Evolutionary conservation across 2,113 vertebrate species (phyloP), one percentile per base, ranked within the genome.

Genomic region (Paracanthobrama guichenoti): DNA sequence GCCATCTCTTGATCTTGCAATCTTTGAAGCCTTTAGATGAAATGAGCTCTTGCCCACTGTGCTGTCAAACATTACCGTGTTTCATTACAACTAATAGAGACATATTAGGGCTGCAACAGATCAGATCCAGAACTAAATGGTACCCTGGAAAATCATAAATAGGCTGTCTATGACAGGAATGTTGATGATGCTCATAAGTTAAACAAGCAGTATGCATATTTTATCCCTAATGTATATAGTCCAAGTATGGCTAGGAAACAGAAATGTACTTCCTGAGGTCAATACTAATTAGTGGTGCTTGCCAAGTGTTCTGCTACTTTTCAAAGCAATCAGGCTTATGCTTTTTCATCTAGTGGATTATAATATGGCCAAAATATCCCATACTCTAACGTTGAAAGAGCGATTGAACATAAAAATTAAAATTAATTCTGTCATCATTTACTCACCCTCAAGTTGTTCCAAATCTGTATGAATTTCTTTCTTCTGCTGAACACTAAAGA

Each of bases 191-290:
- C 48, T 69, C 35, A 28, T 24, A 46, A 31, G 57, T 57, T 39
- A 72, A 79, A 69, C 57, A 79, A 46, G 39, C 35, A 64, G 57
- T 79, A 46, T 62, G 77, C 57, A 79, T 79, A 62, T 64, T 79
- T 44, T 14, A 64, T 79, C 59, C 2, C 35, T 44, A 62, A 78
- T 60, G n/a, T 64, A 79, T 79, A 26, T 46, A 79, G 57, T 79
- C 7, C 39, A 79, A 2, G 4, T 26, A 62, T 46, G 57, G 22
- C 35, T 44, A 24, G n/a, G 55, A 78, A 78, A 24, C 4, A n/a
- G 55, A 78, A 60, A 60, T n/a, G 31, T 46, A 18, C 42, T 79
- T 62, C 12, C 35, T 79, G 22, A 79, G n/a, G 39, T 79, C 77
- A 26, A 62, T 62, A 62, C 35, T 62, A 62, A 62, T 62, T 62